Evolutionary conservation across 2,113 vertebrate genomes (phyloP), one percentile per base, ranked within the genome.

Genomic region (Anoura caudifer): DNA sequence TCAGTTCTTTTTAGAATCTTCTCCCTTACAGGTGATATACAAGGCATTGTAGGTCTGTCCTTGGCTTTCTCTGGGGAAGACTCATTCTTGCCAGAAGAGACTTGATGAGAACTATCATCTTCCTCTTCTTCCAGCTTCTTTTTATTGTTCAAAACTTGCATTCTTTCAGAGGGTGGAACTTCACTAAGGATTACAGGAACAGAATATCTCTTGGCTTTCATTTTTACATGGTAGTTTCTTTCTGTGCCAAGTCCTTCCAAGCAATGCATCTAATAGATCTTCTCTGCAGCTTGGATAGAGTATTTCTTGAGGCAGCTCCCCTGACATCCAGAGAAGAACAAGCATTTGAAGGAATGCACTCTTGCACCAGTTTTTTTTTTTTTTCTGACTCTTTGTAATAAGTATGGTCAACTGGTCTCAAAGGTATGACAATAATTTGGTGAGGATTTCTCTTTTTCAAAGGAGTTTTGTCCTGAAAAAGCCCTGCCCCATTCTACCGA

Each of bases 161-260:
- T 98, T 94, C 99, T 99, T 97, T 99, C 99, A 11, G 91, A 12
- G 4, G 99, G 99, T 2, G 98, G 99, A 38, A 96, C 96, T n/a
- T 98, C 95, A 67, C 73, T 91, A 3, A 79, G 83, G 36, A 90
- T 97, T 22, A 92, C 14, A 38, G 96, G 22, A 41, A 90, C 52
- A 45, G 69, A 59, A 22, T 77, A 95, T 87, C 59, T 97, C 90
- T 98, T 98, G 0, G 81, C 97, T 61, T 87, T 96, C 87, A 97
- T 81, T 84, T 95, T 98, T 3, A 96, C 87, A 45, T 94, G 61
- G 2, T 97, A 28, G 97, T 98, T 38, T 91, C 97, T 41, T 99
- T 99, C 36, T 98, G 98, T 33, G 98, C 92, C 96, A 98, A 99
- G 38, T 94, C 97, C 69, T 98, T 98, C 70, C 91, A 96, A 63